Evolutionary conservation across 2,113 vertebrate genomes (phyloP).

Genomic region (Apeltes quadracus): DNA sequence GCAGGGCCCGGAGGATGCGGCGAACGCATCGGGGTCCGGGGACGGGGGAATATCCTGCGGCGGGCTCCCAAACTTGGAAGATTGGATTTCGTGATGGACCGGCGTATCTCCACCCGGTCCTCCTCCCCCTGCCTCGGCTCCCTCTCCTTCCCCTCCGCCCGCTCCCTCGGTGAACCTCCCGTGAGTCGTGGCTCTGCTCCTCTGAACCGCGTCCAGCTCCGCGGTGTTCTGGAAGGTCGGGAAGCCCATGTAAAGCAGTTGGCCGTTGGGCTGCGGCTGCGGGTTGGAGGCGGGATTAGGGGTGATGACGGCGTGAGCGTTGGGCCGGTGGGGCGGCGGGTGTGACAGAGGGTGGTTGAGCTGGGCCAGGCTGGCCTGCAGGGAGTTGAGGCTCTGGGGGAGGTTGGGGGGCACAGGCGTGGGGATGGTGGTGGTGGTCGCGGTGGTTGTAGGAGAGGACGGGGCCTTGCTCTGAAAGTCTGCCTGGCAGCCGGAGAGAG

Average conservation of each 20-base stretch:
- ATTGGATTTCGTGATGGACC: slow-evolving; percentile 42
- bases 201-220: slow-evolving; percentile 65
- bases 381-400: slow-evolving; percentile 71
- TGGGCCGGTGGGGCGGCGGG: slow-evolving; percentile 24
- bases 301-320: slow-evolving; percentile 36
- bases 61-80: slow-evolving; percentile 79
- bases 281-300: slow-evolving; percentile 47
- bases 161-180: slow-evolving; percentile 45
- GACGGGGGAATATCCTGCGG: slow-evolving; percentile 73
- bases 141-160: slow-evolving; percentile 52
- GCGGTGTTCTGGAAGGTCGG: slow-evolving; percentile 72
- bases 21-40: slow-evolving; percentile 45
- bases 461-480: slow-evolving; percentile 71
- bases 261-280: slow-evolving; percentile 76
- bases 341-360: slow-evolving; percentile 64
- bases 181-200: slow-evolving; percentile 54
- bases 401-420: slow-evolving; percentile 57
- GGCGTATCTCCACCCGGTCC: slow-evolving; percentile 39
- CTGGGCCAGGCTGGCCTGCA: slow-evolving; percentile 66
- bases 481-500: slow-evolving; percentile 64
- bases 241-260: slow-evolving; percentile 80
- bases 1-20: slow-evolving; percentile 54
- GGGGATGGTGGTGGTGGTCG: slow-evolving; percentile 67
- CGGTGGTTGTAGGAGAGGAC: slow-evolving; percentile 68
- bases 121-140: slow-evolving; percentile 17